Base-by-base conservation (phyloP, 1,140 invertebrate genomes). In the Heterodera schachtii region DNA sequence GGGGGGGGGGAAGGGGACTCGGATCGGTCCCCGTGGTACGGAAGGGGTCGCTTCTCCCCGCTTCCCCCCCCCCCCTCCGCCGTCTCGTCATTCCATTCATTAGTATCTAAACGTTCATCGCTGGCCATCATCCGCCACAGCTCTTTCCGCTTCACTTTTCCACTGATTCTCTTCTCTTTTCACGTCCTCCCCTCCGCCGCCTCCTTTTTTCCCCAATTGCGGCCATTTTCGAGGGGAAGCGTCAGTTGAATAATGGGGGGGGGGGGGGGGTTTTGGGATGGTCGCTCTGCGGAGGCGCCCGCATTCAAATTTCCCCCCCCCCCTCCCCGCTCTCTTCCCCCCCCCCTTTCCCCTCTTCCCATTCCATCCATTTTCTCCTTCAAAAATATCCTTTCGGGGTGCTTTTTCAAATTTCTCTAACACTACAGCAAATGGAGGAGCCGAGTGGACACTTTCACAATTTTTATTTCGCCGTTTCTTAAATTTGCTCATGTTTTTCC, bases 301-400 rank as follows among this genome's bases (percentile, higher is more conserved):
- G 69, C 69, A 71, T 71, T 71, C 69, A 71, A 71, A 71, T 71
- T 71, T 70, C n/a, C 67, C 67, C 67, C 67, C 41, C 41, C 41
- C 41, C 67, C 67, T 19, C 41, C 67, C 67, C 67, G 7, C 49
- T 52, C 49, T 60, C 9, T 19, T 19, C 57, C 13, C 57, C 57
- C 57, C 57, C 13, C 16, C 16, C 57, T 19, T 16, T 31, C 6
- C 21, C 69, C 69, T 19, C n/a, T 2, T n/a, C 5, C 6, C 19
- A 6, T 31, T 71, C 69, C 69, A 71, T 71, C 44, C 69, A 71
- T 60, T 60, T 60, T 60, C 9, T 13, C 13, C 57, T 60, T 11
- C 57, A 60, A 60, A 52, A 31, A 52, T 52, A 16, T 60, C 57
- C 57, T 13, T 60, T 6, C 57, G 57, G 9, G 5, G 57, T 16